Conservation (phyloP, 2,888 invertebrate species). For the Meliscaeva auricollis region DNA sequence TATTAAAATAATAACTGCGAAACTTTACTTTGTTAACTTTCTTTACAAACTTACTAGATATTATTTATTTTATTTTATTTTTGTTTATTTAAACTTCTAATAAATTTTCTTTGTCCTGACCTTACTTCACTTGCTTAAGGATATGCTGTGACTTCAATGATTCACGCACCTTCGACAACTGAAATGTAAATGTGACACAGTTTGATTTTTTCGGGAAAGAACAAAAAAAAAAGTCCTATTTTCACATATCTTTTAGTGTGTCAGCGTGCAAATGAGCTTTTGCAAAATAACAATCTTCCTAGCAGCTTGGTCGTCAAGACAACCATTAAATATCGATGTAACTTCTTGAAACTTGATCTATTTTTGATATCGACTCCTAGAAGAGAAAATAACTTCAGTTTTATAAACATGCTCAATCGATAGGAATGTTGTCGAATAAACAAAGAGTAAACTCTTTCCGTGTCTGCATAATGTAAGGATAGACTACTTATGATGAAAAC, state of each 20-base stretch:
- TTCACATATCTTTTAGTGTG: slow-evolving; percentile 32
- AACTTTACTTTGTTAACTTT: not conserved
- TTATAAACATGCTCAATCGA: slow-evolving; percentile 69
- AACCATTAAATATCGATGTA: slow-evolving; percentile 70
- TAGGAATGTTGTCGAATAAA: slow-evolving; percentile 69
- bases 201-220: slow-evolving; percentile 52
- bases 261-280: slow-evolving; percentile 63
- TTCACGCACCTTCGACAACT: slow-evolving; percentile 75
- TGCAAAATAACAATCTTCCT: slow-evolving; percentile 63
- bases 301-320: slow-evolving; percentile 41
- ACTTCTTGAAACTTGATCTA: slow-evolving; percentile 75
- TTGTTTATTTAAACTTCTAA: not conserved
- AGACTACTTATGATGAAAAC: slow-evolving; percentile 34
- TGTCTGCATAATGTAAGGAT: slow-evolving; percentile 36
- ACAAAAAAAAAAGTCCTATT: slow-evolving; percentile 50
- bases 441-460: slow-evolving; percentile 54
- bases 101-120: slow-evolving; percentile 14
- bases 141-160: slow-evolving; percentile 9
- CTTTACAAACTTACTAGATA: slow-evolving; percentile 40
- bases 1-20: not conserved
- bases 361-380: slow-evolving; percentile 54
- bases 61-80: slow-evolving; percentile 3
- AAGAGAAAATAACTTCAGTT: slow-evolving; percentile 15
- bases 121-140: slow-evolving; percentile 23
- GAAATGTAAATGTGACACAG: slow-evolving; percentile 69